Base-by-base conservation (phyloP, 1,140 invertebrate genomes). In the Pseudoatta argentina region DNA sequence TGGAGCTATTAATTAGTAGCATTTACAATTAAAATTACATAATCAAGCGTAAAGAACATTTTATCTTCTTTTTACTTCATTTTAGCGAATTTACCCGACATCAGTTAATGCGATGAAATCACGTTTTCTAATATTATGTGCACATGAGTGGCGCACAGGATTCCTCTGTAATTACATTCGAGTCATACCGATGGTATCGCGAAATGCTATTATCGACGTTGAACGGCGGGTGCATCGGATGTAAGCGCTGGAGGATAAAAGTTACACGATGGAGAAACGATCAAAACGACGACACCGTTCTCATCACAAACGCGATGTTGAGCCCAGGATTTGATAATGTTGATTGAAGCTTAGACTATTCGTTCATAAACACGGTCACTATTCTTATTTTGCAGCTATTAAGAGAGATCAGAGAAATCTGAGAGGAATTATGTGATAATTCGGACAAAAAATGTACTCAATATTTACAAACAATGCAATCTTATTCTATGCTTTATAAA, bases 311-410 rank as follows among this genome's bases (percentile, higher is more conserved):
- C 86, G 86, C 89, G 76, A 86, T 66, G 75, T 76, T 90, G 85
- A 91, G 61, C 76, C 82, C 61, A 72, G 67, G 92, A 90, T 93
- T 94, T 93, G 92, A 94, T 94, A 94, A 94, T 94, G 91, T 91
- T 93, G 93, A 94, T 94, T 94, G 91, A 90, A 93, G 86, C 92
- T 94, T 91, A 91, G 90, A 78, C 77, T 86, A 88, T 51, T 64
- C 72, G 18, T 67, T 82, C 67, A 57, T 55, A 59, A 59, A 34
- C 18, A 34, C 53, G 44, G 72, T 59, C 72, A 61, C 30, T 27
- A 44, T 53, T 71, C 24, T 6, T 79, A 67, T 79, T 79, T 67
- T 24, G 57, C 7, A 34, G 12, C 18, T n/a, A 14, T 30, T 30
- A 30, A 39, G 55, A 55, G 2, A 34, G 66, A 71, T 12, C 30